Base-by-base conservation (phyloP, 2,888 invertebrate genomes). In the Drosophila paucipuncta region DNA sequence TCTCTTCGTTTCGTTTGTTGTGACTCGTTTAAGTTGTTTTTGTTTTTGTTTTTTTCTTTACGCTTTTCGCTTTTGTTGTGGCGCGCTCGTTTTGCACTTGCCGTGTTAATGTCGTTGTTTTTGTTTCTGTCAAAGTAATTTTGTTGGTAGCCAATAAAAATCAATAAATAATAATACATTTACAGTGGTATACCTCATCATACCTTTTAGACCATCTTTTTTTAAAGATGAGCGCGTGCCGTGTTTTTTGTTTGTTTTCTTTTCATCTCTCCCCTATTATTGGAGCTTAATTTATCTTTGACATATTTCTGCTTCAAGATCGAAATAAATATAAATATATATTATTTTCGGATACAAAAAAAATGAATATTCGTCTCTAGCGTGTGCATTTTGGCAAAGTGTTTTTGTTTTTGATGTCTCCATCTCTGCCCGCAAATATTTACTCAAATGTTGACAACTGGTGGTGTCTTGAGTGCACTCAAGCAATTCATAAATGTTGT, bases 91-190 rank as follows among this genome's bases (percentile, higher is more conserved):
- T 73, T 85, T 62, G 53, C 73, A 39, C 62, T 59, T 43, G 53
- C 30, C 25, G 31, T 58, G 30, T 54, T 49, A 28, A 52, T 63
- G 43, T 35, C 50, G 6, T 49, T 47, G 31, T 70, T 65, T 58
- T 60, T 62, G 47, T 57, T 50, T 58, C 43, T 73, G 76, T 67
- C 68, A 66, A 68, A 83, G 89, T 86, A 68, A 81, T 70, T 68
- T 63, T 65, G 67, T 74, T 71, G 54, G 49, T 68, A 66, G 68
- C 30, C 61, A 68, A 73, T 91, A 73, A 81, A 85, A 85, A 85
- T 85, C 85, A 85, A 85, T 85, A 85, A 85, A 90, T 90, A 89
- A 89, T 89, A 89, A 84, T 91, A 86, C 85, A 87, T 78, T 87
- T 83, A 72, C 60, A 39, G 49, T 50, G 71, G n/a, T 30, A 16